Percentiles rank a stretch among this genome's conserved stretches.
Conservation (phyloP, 2,797 vertebrate genomes). For the Myiotriccus ornatus region DNA sequence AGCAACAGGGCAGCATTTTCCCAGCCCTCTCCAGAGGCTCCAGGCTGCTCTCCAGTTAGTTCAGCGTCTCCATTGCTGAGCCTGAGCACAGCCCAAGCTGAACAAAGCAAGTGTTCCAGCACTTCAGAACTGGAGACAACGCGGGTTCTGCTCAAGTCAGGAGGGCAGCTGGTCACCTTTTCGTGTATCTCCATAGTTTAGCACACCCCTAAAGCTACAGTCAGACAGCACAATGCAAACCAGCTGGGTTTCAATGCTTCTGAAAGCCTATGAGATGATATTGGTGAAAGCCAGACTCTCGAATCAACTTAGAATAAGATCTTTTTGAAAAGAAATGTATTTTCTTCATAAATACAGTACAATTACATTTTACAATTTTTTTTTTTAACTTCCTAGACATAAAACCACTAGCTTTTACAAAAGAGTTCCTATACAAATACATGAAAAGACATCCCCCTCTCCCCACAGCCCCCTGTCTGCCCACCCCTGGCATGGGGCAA, state of each 20-base stretch:
- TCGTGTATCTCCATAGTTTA: not conserved
- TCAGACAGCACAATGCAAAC: not conserved
- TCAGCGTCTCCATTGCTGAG: not conserved
- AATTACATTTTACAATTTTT: constrained; percentile 65
- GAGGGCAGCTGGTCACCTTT: not conserved
- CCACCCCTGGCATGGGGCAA: not conserved
- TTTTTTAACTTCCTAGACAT: constrained; percentile 65
- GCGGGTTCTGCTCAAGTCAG: fast-evolving
- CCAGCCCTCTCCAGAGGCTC: not conserved
- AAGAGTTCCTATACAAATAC: constrained; percentile 67
- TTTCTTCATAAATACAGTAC: constrained; percentile 75
- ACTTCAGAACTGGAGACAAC: not conserved
- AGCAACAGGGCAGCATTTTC: not conserved
- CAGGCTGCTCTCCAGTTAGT: not conserved
- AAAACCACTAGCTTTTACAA: constrained; percentile 60
- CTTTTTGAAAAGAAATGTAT: constrained; percentile 68
- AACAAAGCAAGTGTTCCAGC: not conserved
- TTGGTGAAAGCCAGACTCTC: not conserved
- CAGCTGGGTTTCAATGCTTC: not conserved
- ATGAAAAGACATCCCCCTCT: not conserved
- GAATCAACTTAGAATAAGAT: not conserved
- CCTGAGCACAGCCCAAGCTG: not conserved
- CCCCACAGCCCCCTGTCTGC: not conserved
- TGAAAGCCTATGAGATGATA: not conserved
- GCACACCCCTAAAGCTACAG: not conserved